phyloP scores from a whole-genome alignment of 2,888 invertebrate genomes.

The Alloscopus bannaensis region DNA sequence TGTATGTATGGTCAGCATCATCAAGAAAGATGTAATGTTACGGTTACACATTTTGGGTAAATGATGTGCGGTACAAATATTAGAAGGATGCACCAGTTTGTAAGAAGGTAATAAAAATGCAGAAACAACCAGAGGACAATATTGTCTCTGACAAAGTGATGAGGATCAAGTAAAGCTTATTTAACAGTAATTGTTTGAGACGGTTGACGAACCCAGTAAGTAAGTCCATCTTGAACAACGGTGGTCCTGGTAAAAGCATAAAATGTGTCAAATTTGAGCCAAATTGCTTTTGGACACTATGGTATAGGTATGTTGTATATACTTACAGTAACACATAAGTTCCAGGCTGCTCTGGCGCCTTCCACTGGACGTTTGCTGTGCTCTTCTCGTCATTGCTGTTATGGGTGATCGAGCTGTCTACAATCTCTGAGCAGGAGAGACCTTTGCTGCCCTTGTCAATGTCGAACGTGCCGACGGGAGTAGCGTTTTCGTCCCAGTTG shows the following conservation, averaged over 20 bases:
- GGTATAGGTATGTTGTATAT: not conserved
- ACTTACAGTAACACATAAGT: conserved; percentile 65
- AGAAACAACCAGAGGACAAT: too few relatives aligned
- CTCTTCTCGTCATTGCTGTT: conserved; percentile 32
- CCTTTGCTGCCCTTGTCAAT: conserved; percentile 20
- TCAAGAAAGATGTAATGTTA: too few relatives aligned
- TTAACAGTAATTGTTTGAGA: conserved; percentile 54
- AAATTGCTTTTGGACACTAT: not conserved
- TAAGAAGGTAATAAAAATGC: too few relatives aligned
- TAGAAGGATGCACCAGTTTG: too few relatives aligned
- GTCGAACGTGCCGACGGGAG: conserved; percentile 53
- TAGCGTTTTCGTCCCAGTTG: conserved; percentile 37
- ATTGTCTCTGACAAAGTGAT: not conserved
- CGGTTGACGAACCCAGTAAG: conserved; percentile 47
- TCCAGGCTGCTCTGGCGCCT: conserved; percentile 60
- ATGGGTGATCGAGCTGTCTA: conserved; percentile 57
- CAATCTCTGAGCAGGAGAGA: conserved; percentile 31
- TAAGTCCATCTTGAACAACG: conserved; percentile 43
- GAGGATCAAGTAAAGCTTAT: conserved; percentile 25
- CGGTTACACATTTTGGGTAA: too few relatives aligned
- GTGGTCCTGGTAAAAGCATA: conserved; percentile 47
- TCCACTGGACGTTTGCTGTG: conserved; percentile 42
- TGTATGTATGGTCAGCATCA: too few relatives aligned
- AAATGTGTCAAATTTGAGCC: not conserved
- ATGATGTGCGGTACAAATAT: not conserved